Evolutionary conservation across 2,113 vertebrate genomes (phyloP).

Genomic region (Rhinogobius similis): DNA sequence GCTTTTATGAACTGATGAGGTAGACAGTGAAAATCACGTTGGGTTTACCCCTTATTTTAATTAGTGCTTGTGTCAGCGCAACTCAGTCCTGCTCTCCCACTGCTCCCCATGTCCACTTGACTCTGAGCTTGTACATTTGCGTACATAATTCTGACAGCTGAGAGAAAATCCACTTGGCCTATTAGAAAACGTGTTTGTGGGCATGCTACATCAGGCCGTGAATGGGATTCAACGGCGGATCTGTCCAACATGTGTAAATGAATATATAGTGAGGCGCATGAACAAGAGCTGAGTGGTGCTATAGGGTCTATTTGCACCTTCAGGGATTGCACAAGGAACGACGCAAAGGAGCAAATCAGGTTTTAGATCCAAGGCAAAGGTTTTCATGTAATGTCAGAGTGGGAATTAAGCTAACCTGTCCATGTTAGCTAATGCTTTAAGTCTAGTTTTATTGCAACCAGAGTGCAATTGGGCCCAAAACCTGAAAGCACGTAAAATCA

Average conservation of each 20-base stretch:
- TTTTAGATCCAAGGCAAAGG: conserved; percentile 14
- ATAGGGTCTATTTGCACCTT: conserved; percentile 16
- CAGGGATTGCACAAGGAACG: not conserved
- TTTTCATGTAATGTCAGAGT: conserved; percentile 21
- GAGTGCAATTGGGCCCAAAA: too few relatives aligned
- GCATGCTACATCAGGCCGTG: conserved; percentile 11
- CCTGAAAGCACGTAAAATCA: too few relatives aligned
- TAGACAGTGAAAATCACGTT: conserved; percentile 72
- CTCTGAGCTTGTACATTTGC: conserved; percentile 68
- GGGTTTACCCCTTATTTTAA: conserved; percentile 74
- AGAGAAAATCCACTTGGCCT: conserved; percentile 43
- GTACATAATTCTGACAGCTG: conserved; percentile 61
- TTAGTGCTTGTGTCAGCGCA: conserved; percentile 71
- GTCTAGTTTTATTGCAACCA: not conserved
- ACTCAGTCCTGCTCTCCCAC: conserved; percentile 68
- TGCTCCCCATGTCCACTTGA: conserved; percentile 66
- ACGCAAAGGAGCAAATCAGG: conserved; percentile 12
- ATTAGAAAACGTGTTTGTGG: conserved; percentile 40
- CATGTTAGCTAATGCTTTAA: not conserved
- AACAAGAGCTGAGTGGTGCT: not conserved
- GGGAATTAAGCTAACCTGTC: too few relatives aligned
- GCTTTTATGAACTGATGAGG: conserved; percentile 76
- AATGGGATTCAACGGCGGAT: conserved; percentile 12
- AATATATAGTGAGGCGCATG: conserved; percentile 4
- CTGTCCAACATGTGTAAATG: conserved; percentile 41